These are phyloP conservation scores for Megaceryle alcyon DNA, from an alignment of 2,797 vertebrate genomes.

Conservation along the genomic window DNA sequence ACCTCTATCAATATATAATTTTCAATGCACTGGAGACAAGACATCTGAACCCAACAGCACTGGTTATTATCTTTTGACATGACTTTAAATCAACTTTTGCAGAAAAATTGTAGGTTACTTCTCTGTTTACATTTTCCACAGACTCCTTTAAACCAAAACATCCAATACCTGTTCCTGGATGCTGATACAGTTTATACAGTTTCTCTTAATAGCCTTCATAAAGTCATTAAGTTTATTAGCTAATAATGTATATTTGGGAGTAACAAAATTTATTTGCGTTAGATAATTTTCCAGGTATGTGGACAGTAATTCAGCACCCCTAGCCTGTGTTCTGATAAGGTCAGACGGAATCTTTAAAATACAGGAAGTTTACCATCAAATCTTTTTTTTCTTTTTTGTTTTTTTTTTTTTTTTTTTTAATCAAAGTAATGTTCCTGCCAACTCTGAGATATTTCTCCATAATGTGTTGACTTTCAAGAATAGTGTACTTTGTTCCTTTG, in stretches of 20 bases:
- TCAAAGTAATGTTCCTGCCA: background rate
- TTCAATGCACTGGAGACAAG: background rate
- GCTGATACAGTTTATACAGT: background rate
- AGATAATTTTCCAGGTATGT: background rate
- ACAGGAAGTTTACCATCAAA: background rate
- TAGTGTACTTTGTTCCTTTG: conserved; percentile 31
- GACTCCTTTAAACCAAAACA: background rate
- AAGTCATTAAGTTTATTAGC: conserved; percentile 28
- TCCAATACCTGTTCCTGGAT: background rate
- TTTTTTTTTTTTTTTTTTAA: background rate
- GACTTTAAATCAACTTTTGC: background rate
- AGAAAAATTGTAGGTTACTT: background rate
- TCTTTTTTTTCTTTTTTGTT: background rate
- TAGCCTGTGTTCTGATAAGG: background rate
- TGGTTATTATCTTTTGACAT: background rate
- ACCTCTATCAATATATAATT: background rate
- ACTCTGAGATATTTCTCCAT: background rate
- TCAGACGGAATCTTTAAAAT: background rate
- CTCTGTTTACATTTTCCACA: background rate
- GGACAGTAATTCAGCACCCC: background rate
- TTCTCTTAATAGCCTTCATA: conserved; percentile 23
- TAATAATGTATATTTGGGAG: background rate
- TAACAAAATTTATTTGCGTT: conserved; percentile 15
- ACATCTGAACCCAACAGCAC: background rate
- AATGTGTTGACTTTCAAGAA: background rate